Percentiles rank a stretch among this genome's conserved stretches.
phyloP scores from a whole-genome alignment of 2,888 invertebrate genomes.

The Xylophagus ater region DNA sequence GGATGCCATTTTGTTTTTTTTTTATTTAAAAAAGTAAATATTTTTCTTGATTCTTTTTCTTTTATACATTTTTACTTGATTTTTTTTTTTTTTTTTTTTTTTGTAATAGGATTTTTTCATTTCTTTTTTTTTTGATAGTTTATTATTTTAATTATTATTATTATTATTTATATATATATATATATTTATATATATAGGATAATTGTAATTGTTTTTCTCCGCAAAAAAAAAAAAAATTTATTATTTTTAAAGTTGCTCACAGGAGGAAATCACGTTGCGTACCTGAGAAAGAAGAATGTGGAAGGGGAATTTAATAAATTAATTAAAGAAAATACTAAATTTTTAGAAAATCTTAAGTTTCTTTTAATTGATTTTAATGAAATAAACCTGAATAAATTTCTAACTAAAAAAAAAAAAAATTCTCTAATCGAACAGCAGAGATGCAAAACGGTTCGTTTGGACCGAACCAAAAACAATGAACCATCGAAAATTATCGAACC shows the following conservation, averaged over 20 bases:
- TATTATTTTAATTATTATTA: constrained; percentile 24
- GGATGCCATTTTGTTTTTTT: too few species aligned
- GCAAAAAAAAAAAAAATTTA: constrained; percentile 19
- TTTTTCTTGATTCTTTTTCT: too few species aligned
- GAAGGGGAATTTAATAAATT: constrained; percentile 1
- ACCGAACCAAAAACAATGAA: too few species aligned
- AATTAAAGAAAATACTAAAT: constrained; percentile 1
- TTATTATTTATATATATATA: constrained; percentile 21
- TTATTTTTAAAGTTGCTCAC: constrained; percentile 17
- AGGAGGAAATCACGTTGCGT: constrained; percentile 38
- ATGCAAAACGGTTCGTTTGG: too few species aligned
- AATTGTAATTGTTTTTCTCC: constrained; percentile 16
- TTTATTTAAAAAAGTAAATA: too few species aligned
- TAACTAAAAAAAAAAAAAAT: constrained; percentile 1
- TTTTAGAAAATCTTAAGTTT: constrained; percentile 4
- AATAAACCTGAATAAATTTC: neutral
- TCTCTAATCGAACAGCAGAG: too few species aligned
- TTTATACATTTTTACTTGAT: constrained; percentile 15
- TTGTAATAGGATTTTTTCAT: constrained; percentile 13
- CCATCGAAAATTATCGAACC: too few species aligned
- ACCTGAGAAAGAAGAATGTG: constrained; percentile 23
- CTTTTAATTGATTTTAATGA: neutral
- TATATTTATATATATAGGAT: constrained; percentile 21
- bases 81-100: constrained; percentile 11
- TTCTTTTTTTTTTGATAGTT: constrained; percentile 9